Evolutionary conservation across 2,113 vertebrate genomes (phyloP), one percentile per base, ranked within the genome.

Genomic region (Labeo catla): DNA sequence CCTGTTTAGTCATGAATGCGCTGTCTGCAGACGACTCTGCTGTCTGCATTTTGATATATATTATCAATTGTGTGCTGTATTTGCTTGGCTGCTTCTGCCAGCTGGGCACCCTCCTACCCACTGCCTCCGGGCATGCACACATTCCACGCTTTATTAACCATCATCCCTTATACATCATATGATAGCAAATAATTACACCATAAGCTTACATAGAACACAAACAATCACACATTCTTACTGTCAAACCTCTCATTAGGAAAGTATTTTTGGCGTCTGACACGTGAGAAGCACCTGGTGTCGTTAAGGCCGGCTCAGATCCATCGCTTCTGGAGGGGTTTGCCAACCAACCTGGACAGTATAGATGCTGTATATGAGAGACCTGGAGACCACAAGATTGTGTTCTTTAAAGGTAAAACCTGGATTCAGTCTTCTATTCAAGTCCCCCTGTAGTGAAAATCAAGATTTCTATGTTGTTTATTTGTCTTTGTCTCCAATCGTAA

Each of bases 311-410:
- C 98, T 23, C 96, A 98, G 94, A 96, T 98, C 91, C 96, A 98
- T 49, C 97, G 97, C 4, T 99, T 99, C 95, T 99, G 98, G 98
- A 94, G 96, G 70, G 98, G 98, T 8, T 94, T 99, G 39, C 98
- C 98, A 0, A 89, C 93, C 76, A 98, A 96, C 82, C 93, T 99
- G 92, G 97, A 98, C 88, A 93, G 96, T 0, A 94, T 99, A 92
- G 98, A 99, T 0, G 97, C 98, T 0, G 96, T 98, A 7, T 99
- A 99, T 0, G 98, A 99, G 93, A 95, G 97, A 63, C 94, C 95
- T 5, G 95, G 93, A 0, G 98, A 99, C 89, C 98, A 99, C 90
- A 98, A 97, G 91, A 99, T 99, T 0, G 94, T 99, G 73, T 99
- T 99, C 93, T 99, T 99, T 90, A 97, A 97, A 97, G 98, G 98